Evolutionary conservation across 2,888 invertebrate species (phyloP).

Genomic region (Cataglyphis cursor): DNA sequence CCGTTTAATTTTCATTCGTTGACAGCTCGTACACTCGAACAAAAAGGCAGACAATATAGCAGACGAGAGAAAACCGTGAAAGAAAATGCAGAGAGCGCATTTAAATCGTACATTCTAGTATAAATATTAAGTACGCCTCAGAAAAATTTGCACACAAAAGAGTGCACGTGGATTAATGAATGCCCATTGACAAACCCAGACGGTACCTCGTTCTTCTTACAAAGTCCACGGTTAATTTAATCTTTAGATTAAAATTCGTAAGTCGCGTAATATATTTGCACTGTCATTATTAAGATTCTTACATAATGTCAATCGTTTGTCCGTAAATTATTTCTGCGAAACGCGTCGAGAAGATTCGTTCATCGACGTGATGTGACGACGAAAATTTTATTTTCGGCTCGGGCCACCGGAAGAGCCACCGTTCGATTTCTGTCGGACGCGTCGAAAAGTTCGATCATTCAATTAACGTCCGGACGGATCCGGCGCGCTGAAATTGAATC

Average conservation of each 20-base stretch:
- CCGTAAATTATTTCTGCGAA: background rate
- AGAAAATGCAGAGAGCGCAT: constrained; percentile 38
- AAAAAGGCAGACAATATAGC: constrained; percentile 24
- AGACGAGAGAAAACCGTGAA: constrained; percentile 22
- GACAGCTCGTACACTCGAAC: constrained; percentile 13
- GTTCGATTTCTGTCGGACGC: constrained; percentile 53
- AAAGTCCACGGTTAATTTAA: background rate
- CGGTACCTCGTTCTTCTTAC: background rate
- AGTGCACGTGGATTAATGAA: constrained; percentile 5
- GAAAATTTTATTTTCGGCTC: constrained; percentile 50
- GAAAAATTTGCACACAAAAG: constrained; percentile 25
- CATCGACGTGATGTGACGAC: constrained; percentile 16
- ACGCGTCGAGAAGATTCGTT: background rate
- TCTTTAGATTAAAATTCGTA: background rate
- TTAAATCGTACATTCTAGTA: constrained; percentile 32
- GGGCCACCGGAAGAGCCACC: constrained; percentile 7
- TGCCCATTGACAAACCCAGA: background rate
- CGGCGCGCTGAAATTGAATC: constrained; percentile 62
- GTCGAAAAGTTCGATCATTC: constrained; percentile 70
- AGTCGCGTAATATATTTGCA: background rate
- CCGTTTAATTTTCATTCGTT: constrained; percentile 28
- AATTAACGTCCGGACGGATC: constrained; percentile 67
- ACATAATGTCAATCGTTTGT: background rate
- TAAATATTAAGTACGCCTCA: constrained; percentile 19
- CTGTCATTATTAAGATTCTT: background rate